A percentile compares a stretch with the other conserved stretches of the same genome.
phyloP scores from a whole-genome alignment of 2,888 invertebrate species.

The Cephus pygmeus region DNA sequence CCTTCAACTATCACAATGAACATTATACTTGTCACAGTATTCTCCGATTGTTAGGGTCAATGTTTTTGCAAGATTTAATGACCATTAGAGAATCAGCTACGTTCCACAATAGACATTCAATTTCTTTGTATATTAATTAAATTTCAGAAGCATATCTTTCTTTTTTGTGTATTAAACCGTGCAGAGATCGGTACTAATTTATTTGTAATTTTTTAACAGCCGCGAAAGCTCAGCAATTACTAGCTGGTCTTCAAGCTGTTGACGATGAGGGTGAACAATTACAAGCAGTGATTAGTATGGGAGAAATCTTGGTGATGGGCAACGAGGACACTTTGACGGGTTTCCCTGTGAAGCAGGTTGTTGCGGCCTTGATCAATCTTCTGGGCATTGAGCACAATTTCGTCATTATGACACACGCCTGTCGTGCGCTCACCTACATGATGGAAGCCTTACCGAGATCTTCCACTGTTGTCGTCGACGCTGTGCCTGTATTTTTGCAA shows the following conservation, averaged over 20 bases:
- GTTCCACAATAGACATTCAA: background rate
- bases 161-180: conserved; percentile 10
- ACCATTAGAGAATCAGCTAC: background rate
- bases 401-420: conserved; percentile 99
- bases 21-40: background rate
- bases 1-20: background rate
- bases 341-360: conserved; percentile 98
- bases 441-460: conserved; percentile 98
- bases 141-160: conserved; percentile 17
- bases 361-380: conserved; percentile 91
- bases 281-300: conserved; percentile 98
- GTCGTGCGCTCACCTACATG: conserved; percentile 98
- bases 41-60: background rate
- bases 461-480: conserved; percentile 94
- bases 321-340: conserved; percentile 98
- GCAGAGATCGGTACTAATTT: background rate
- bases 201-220: conserved; percentile 65
- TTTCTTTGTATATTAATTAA: background rate
- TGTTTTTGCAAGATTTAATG: background rate
- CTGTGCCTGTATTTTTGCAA: conserved; percentile 96
- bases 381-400: conserved; percentile 98
- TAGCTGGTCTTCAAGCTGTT: conserved; percentile 91
- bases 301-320: conserved; percentile 98
- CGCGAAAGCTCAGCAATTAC: conserved; percentile 92
- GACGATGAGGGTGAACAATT: conserved; percentile 96